A percentile compares a stretch with the other conserved stretches of the same genome.
phyloP scores from a whole-genome alignment of 53 echinoderm and acorn worm genomes.

The Astropecten irregularis region DNA sequence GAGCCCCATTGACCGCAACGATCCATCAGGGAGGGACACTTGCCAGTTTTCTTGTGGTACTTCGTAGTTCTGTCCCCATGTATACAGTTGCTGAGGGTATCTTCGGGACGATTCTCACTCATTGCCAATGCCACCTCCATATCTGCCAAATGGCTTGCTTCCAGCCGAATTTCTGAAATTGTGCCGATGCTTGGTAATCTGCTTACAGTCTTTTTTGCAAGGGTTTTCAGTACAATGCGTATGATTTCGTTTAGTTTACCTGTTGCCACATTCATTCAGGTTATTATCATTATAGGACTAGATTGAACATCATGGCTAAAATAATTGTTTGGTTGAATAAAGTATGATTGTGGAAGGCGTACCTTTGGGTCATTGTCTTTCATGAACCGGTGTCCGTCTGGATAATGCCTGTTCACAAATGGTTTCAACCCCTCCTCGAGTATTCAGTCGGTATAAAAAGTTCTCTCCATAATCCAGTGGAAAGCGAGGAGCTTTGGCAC shows the following conservation, averaged over 20 bases:
- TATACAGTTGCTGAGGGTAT: conserved; percentile 38
- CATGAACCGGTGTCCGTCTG: too few species aligned
- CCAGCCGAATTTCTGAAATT: conserved; percentile 21
- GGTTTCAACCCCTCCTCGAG: too few species aligned
- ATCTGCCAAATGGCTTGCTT: conserved; percentile 51
- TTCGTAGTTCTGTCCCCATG: conserved; percentile 67
- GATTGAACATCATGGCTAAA: too few species aligned
- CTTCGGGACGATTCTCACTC: conserved; percentile 14
- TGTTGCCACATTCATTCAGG: conserved; percentile 38
- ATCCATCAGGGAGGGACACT: conserved; percentile 44
- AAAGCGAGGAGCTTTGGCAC: too few species aligned
- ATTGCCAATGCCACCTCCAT: conserved; percentile 51
- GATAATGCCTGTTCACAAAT: too few species aligned
- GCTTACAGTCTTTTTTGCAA: conserved; percentile 25
- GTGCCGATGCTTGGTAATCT: conserved; percentile 7
- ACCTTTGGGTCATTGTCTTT: too few species aligned
- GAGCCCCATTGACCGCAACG: conserved; percentile 14
- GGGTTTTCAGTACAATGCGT: conserved; percentile 23
- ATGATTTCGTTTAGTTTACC: conserved; percentile 31
- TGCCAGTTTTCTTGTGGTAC: conserved; percentile 57
- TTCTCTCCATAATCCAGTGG: too few species aligned
- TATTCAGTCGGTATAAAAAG: too few species aligned
- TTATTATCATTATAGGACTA: conserved; percentile 53
- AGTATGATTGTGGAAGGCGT: too few species aligned
- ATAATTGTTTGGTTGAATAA: too few species aligned